A percentile compares a stretch with the other conserved stretches of the same genome.
phyloP scores from a whole-genome alignment of 2,888 invertebrate species.

The Leuctra nigra region DNA sequence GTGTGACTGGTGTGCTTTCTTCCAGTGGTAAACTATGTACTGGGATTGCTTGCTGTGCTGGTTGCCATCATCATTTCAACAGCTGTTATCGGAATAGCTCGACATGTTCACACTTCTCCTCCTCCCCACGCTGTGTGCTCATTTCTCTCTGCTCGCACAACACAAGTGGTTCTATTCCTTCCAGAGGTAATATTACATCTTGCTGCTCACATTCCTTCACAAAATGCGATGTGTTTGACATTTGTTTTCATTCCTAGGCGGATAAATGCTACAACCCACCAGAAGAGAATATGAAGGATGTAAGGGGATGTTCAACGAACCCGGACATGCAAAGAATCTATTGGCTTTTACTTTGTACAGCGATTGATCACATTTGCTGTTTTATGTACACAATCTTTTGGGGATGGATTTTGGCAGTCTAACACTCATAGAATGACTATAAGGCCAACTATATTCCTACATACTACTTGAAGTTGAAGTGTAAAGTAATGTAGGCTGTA shows the following conservation, averaged over 20 bases:
- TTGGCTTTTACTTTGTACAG: not conserved
- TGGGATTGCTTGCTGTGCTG: constrained; percentile 9
- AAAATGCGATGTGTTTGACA: not conserved
- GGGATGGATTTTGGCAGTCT: not conserved
- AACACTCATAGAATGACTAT: no score
- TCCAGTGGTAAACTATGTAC: constrained; percentile 14
- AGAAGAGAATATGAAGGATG: no score
- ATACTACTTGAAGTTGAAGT: no score
- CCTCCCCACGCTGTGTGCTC: constrained; percentile 2
- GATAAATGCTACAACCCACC: not conserved
- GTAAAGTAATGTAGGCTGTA: no score
- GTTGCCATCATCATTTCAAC: constrained; percentile 10
- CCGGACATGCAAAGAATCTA: no score
- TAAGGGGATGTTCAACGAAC: no score
- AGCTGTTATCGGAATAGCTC: constrained; percentile 13
- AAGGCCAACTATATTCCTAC: no score
- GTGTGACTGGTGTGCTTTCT: no score
- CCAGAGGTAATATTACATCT: constrained; percentile 1
- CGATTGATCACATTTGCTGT: not conserved
- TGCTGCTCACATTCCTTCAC: not conserved
- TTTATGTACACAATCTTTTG: not conserved
- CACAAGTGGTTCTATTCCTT: constrained; percentile 2
- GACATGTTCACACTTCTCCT: not conserved
- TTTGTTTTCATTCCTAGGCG: not conserved
- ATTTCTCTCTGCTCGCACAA: not conserved